Evolutionary conservation across 2,888 invertebrate species (phyloP).

Genomic region (Agapetus fuscipes): DNA sequence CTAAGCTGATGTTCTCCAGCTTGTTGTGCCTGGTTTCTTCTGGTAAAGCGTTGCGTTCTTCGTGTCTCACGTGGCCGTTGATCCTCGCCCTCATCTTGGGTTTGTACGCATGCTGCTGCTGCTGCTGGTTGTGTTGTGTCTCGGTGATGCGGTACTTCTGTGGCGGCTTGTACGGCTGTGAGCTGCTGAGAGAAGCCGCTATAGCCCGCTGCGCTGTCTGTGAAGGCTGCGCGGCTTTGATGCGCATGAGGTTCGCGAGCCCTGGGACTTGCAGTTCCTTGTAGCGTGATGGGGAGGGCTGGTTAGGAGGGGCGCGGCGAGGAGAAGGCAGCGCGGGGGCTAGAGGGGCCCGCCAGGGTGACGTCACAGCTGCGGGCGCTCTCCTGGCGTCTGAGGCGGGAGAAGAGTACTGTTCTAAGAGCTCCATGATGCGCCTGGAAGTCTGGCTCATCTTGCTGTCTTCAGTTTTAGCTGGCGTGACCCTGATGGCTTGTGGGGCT

Average conservation of each 20-base stretch:
- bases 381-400: conserved; percentile 55
- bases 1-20: too few species aligned
- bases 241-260: conserved; percentile 51
- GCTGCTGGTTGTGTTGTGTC: neutral
- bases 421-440: conserved; percentile 54
- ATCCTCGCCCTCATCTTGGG: neutral
- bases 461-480: conserved; percentile 9
- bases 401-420: conserved; percentile 56
- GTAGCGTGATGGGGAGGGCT: conserved; percentile 21
- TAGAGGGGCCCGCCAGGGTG: conserved; percentile 26
- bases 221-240: conserved; percentile 33
- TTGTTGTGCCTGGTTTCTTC: too few species aligned
- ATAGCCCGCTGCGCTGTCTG: conserved; percentile 14
- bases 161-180: conserved; percentile 3
- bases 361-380: conserved; percentile 49
- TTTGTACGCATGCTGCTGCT: too few species aligned
- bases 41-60: too few species aligned
- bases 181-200: conserved; percentile 18
- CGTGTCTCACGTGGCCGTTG: too few species aligned
- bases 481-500: conserved; percentile 10
- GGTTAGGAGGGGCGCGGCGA: conserved; percentile 20
- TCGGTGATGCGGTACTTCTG: neutral
- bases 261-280: conserved; percentile 50
- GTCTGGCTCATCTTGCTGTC: conserved; percentile 45
- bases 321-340: conserved; percentile 20